These are phyloP conservation scores for Cariama cristata DNA, from an alignment of 2,113 vertebrate genomes.

Conservation along the genomic window DNA sequence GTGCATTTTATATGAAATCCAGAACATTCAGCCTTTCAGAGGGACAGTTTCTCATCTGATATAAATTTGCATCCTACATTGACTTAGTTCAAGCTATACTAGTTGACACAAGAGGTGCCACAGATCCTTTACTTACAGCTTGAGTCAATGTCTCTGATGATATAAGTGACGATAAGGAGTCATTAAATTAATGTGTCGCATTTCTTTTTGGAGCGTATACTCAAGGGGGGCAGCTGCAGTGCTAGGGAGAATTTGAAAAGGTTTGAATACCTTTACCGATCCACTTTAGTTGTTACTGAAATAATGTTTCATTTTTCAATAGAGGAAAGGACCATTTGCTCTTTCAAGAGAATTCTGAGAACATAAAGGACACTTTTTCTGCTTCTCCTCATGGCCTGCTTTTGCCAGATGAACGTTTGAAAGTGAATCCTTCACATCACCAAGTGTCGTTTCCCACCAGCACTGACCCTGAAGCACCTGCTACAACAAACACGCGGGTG, in stretches of 20 bases:
- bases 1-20: rapidly evolving
- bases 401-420: not conserved
- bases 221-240: not conserved
- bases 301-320: not conserved
- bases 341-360: slow-evolving; percentile 73
- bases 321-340: slow-evolving; percentile 84
- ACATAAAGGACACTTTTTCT: not conserved
- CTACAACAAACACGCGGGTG: not conserved
- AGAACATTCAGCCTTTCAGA: not conserved
- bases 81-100: not conserved
- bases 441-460: not conserved
- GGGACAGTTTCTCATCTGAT: not conserved
- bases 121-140: not conserved
- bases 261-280: not conserved
- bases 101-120: not conserved
- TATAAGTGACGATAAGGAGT: not conserved
- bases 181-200: rapidly evolving
- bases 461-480: not conserved
- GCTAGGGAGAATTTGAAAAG: not conserved
- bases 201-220: not conserved
- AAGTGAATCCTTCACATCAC: not conserved
- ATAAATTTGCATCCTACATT: rapidly evolving
- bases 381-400: not conserved
- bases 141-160: rapidly evolving
- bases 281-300: not conserved